phyloP scores from a whole-genome alignment of 2,113 vertebrate species.

The Cepphus grylle region DNA sequence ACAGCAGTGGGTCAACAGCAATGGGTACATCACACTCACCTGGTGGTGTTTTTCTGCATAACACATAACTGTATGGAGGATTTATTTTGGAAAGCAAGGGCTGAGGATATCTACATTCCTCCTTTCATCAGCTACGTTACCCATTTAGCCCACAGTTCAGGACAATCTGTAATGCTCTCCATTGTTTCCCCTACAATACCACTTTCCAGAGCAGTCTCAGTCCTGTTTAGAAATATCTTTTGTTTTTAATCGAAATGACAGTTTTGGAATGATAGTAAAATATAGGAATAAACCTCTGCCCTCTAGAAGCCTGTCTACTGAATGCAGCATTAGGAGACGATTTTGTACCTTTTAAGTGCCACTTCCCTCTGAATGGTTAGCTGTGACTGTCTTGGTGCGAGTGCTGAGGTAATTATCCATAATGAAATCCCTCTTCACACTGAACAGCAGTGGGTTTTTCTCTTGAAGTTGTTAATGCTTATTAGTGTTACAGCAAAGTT shows the following conservation, averaged over 20 bases:
- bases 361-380: neutral
- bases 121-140: neutral
- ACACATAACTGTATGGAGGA: neutral
- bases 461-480: neutral
- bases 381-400: neutral
- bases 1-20: neutral
- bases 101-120: neutral
- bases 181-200: neutral
- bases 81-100: neutral
- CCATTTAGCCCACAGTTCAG: neutral
- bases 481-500: neutral
- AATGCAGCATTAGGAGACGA: neutral
- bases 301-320: conserved; percentile 44
- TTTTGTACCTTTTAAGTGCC: neutral
- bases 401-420: neutral
- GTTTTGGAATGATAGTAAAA: neutral
- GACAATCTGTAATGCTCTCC: neutral
- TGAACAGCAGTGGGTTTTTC: neutral
- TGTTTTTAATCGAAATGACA: neutral
- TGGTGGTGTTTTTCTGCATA: neutral
- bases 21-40: neutral
- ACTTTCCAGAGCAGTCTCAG: conserved; percentile 11
- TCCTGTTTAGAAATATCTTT: neutral
- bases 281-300: neutral
- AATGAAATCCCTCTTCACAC: neutral